These are phyloP conservation scores for Corvus hawaiiensis DNA, from an alignment of 2,113 vertebrate genomes.

Conservation along the genomic window DNA sequence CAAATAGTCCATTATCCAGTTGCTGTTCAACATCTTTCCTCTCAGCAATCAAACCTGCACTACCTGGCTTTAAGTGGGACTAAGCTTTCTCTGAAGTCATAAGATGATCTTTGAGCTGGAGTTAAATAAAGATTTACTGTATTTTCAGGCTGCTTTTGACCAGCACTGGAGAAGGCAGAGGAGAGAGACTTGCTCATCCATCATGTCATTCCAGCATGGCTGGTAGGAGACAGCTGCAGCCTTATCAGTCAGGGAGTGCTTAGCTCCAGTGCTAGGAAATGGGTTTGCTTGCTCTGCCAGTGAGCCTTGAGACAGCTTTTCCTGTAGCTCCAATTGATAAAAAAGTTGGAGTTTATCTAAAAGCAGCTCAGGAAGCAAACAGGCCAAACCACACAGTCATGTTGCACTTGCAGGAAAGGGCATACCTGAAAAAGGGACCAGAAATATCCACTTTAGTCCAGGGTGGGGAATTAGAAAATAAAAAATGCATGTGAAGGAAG, in stretches of 20 bases:
- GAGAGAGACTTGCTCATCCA: neutral
- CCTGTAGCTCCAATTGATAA: neutral
- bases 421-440: neutral
- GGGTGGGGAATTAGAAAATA: neutral
- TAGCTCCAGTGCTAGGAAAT: neutral
- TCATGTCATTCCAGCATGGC: neutral
- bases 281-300: neutral
- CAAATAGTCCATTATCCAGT: neutral
- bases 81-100: neutral
- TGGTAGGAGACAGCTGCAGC: neutral
- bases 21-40: neutral
- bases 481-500: neutral
- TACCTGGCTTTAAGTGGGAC: neutral
- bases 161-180: neutral
- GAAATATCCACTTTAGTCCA: neutral
- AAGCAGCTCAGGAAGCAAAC: neutral
- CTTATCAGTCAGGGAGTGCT: neutral
- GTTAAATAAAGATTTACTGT: constrained; percentile 42
- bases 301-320: neutral
- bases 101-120: neutral
- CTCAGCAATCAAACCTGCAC: neutral
- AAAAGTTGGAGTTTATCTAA: neutral
- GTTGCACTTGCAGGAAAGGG: neutral
- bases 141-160: constrained; percentile 16
- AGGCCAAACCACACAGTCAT: neutral